Evolutionary conservation across 2,113 vertebrate species (phyloP).

Genomic region (Festucalex cinctus): DNA sequence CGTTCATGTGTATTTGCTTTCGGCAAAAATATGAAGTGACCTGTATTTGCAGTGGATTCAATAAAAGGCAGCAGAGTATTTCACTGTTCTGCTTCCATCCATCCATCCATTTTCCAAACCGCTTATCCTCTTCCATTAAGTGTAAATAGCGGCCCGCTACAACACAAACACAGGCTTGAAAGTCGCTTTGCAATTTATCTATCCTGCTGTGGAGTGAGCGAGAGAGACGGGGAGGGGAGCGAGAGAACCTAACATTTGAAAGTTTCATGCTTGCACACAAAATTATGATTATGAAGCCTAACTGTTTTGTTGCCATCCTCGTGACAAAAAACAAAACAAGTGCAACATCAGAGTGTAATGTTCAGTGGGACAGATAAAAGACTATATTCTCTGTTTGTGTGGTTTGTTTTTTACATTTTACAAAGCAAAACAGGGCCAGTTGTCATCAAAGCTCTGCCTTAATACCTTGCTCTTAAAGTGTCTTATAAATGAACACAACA

Average conservation of each 20-base stretch:
- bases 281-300: conserved; percentile 46
- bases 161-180: conserved; percentile 45
- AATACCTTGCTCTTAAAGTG: conserved; percentile 10
- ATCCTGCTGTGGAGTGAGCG: conserved; percentile 56
- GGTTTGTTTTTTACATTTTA: conserved; percentile 24
- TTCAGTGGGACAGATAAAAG: conserved; percentile 42
- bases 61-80: background rate
- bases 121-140: too few relatives aligned
- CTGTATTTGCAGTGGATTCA: conserved; percentile 3
- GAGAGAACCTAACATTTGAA: conserved; percentile 48
- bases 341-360: conserved; percentile 24
- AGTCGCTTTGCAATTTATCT: conserved; percentile 54
- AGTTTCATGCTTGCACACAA: conserved; percentile 52
- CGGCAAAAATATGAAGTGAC: conserved; percentile 16
- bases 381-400: conserved; percentile 3
- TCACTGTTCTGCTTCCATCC: background rate
- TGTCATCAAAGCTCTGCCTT: conserved; percentile 21
- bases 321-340: conserved; percentile 19
- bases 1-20: conserved; percentile 39
- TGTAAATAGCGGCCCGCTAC: background rate
- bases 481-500: conserved; percentile 19
- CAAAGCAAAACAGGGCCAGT: conserved; percentile 20
- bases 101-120: too few relatives aligned
- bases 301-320: conserved; percentile 40
- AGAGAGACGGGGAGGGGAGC: background rate